phyloP scores from a whole-genome alignment of 2,113 vertebrate genomes.

The Proteles cristata region DNA sequence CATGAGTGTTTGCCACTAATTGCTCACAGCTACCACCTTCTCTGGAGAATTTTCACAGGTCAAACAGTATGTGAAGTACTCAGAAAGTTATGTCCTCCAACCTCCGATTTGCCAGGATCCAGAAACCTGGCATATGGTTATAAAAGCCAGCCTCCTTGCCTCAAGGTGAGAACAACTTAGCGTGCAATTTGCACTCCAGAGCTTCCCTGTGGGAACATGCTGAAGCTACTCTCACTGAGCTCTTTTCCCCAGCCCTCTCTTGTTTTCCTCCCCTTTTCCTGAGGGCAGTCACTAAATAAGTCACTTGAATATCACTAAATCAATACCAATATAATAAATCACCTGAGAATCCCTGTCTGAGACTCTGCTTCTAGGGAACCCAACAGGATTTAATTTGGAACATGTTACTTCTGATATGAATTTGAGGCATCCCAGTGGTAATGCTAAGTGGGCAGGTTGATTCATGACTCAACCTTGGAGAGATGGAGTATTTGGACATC shows the following conservation, averaged over 20 bases:
- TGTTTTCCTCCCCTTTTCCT: background rate
- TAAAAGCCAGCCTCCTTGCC: background rate
- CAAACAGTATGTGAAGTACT: background rate
- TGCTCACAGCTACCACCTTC: background rate
- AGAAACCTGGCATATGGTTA: background rate
- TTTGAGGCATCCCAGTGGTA: background rate
- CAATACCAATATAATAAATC: constrained; percentile 16
- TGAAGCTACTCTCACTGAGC: background rate
- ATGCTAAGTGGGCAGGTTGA: constrained; percentile 31
- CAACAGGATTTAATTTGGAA: constrained; percentile 47
- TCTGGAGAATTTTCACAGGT: background rate
- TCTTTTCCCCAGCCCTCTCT: background rate
- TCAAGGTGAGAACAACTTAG: background rate
- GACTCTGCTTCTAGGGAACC: constrained; percentile 11
- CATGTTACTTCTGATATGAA: background rate
- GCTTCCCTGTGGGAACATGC: background rate
- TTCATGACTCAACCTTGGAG: background rate
- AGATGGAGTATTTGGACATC: background rate
- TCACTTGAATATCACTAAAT: constrained; percentile 31
- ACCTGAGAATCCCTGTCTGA: constrained; percentile 31
- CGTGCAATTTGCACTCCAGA: background rate
- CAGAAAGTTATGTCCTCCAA: background rate
- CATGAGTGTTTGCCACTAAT: background rate
- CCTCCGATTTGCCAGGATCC: background rate
- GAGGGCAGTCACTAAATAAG: constrained; percentile 7